These are phyloP conservation scores for Hedya salicella DNA, from an alignment of 2,888 invertebrate species.

Conservation along the genomic window DNA sequence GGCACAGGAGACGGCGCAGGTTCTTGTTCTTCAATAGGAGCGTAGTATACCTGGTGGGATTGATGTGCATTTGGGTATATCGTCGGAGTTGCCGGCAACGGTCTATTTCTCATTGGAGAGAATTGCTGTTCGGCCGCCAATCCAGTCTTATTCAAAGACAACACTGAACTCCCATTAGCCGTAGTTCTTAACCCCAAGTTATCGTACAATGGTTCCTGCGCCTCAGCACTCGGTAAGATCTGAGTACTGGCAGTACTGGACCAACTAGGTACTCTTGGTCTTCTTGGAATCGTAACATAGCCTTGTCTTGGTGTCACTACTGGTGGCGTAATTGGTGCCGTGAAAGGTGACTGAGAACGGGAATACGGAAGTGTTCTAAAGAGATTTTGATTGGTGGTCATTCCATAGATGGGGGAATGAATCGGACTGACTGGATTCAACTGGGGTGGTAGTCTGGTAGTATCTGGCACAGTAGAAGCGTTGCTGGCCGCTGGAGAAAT, in stretches of 20 bases:
- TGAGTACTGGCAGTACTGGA: slow-evolving; percentile 87
- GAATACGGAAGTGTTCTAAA: slow-evolving; percentile 94
- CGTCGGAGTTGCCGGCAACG: slow-evolving; percentile 86
- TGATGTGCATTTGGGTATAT: slow-evolving; percentile 74
- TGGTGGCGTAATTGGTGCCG: slow-evolving; percentile 86
- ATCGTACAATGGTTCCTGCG: slow-evolving; percentile 93
- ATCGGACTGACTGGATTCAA: slow-evolving; percentile 87
- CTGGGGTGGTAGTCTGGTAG: slow-evolving; percentile 86
- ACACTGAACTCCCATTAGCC: slow-evolving; percentile 92
- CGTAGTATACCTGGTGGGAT: slow-evolving; percentile 76
- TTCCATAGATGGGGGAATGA: slow-evolving; percentile 87
- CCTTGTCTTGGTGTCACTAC: slow-evolving; percentile 90
- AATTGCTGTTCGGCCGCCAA: slow-evolving; percentile 71
- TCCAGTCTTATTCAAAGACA: slow-evolving; percentile 90
- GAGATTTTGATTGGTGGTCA: slow-evolving; percentile 85
- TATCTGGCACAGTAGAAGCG: slow-evolving; percentile 91
- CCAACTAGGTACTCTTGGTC: slow-evolving; percentile 94
- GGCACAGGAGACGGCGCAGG: slow-evolving; percentile 81
- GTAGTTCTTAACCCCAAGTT: slow-evolving; percentile 94
- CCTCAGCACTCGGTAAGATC: slow-evolving; percentile 79
- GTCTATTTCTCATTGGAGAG: slow-evolving; percentile 87
- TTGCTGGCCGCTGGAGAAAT: slow-evolving; percentile 93
- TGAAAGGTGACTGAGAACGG: slow-evolving; percentile 90
- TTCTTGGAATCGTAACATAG: slow-evolving; percentile 93
- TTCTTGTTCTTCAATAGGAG: slow-evolving; percentile 83